A percentile compares a stretch with the other conserved stretches of the same genome.
phyloP scores from a whole-genome alignment of 2,888 invertebrate genomes.

The Heliconius ismenius region DNA sequence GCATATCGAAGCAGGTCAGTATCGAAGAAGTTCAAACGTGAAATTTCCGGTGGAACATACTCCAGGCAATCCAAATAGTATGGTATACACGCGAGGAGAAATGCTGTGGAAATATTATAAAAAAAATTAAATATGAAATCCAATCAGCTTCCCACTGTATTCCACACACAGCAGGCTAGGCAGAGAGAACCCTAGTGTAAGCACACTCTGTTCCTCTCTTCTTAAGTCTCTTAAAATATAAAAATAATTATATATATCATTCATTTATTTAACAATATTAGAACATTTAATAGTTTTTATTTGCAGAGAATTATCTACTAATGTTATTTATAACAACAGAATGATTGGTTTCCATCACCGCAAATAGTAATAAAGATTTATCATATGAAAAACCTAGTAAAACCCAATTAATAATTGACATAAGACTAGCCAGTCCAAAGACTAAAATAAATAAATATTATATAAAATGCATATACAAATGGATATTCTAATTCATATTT shows the following conservation, averaged over 20 bases:
- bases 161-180: too few relatives aligned
- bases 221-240: neutral
- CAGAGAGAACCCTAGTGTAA: too few relatives aligned
- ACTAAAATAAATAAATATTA: neutral
- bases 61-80: conserved; percentile 50
- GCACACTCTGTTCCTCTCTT: too few relatives aligned
- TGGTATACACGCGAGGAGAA: conserved; percentile 52
- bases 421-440: neutral
- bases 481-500: conserved; percentile 24
- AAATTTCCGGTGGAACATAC: conserved; percentile 45
- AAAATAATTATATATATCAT: neutral
- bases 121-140: neutral
- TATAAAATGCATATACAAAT: conserved; percentile 4
- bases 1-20: conserved; percentile 77
- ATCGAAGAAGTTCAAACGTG: conserved; percentile 80
- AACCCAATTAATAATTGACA: neutral
- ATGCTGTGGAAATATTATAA: conserved; percentile 47
- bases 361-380: conserved; percentile 17
- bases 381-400: conserved; percentile 10
- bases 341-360: neutral
- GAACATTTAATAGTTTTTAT: neutral
- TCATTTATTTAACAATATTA: neutral
- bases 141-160: too few relatives aligned
- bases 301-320: neutral
- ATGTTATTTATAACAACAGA: neutral